Conservation (phyloP, 2,888 invertebrate species). For the Drosophila nigritarsus region DNA sequence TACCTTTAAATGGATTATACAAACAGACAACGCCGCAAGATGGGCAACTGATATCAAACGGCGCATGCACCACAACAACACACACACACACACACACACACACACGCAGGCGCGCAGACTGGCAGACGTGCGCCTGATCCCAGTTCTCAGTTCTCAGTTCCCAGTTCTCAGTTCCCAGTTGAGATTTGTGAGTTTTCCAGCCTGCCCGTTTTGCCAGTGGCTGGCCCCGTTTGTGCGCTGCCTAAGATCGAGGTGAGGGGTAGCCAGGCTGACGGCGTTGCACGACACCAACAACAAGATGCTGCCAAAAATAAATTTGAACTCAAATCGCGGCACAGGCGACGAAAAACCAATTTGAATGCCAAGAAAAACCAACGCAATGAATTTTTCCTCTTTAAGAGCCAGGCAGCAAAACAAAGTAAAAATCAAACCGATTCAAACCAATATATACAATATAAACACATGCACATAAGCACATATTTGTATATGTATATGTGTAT, state of each 20-base stretch:
- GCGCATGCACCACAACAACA: slow-evolving; percentile 36
- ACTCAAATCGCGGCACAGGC: slow-evolving; percentile 71
- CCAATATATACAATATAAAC: slow-evolving; percentile 9
- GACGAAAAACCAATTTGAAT: slow-evolving; percentile 61
- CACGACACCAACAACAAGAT: slow-evolving; percentile 36
- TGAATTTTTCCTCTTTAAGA: slow-evolving; percentile 61
- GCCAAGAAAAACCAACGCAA: slow-evolving; percentile 79
- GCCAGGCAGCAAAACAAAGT: slow-evolving; percentile 29
- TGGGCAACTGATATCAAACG: slow-evolving; percentile 47
- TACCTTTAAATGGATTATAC: slow-evolving; percentile 80
- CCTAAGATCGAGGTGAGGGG: slow-evolving; percentile 35
- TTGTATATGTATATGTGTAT: not conserved
- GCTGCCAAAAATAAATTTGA: slow-evolving; percentile 80
- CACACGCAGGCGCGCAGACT: slow-evolving; percentile 43
- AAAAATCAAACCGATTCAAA: slow-evolving; percentile 25
- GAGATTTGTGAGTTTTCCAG: slow-evolving; percentile 16
- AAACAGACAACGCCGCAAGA: slow-evolving; percentile 54
- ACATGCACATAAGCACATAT: slow-evolving; percentile 8
- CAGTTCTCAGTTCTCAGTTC: slow-evolving; percentile 46
- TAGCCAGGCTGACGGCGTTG: slow-evolving; percentile 6
- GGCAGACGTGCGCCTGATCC: slow-evolving; percentile 61
- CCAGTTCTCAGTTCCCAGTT: slow-evolving; percentile 7
- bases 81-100: slow-evolving; percentile 27
- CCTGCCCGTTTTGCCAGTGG: slow-evolving; percentile 2
- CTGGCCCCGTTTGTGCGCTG: slow-evolving; percentile 21